Conservation (phyloP, 1,140 invertebrate genomes). For the Harpegnathos saltator region DNA sequence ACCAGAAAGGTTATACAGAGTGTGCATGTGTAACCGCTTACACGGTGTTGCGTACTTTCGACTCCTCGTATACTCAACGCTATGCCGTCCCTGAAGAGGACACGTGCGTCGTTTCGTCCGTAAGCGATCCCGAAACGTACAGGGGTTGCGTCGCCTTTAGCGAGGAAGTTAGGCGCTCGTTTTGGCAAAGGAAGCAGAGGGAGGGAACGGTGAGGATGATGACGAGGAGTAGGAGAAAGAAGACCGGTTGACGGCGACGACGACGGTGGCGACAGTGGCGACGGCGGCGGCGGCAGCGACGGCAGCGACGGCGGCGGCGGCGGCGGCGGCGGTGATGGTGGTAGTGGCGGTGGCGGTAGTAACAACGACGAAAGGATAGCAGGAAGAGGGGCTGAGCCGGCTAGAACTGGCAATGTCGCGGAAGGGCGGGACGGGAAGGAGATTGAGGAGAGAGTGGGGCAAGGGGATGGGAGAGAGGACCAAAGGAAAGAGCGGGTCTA, state of each 20-base stretch:
- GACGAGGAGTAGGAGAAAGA: too few relatives aligned
- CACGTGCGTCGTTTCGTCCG: constrained; percentile 55
- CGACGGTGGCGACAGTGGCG: too few relatives aligned
- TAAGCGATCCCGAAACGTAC: constrained; percentile 31
- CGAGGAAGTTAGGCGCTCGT: constrained; percentile 22
- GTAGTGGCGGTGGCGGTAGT: too few relatives aligned
- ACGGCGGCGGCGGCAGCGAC: too few relatives aligned
- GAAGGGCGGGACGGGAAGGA: constrained; percentile 39
- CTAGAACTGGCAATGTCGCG: constrained; percentile 60
- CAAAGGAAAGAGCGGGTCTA: constrained; percentile 75
- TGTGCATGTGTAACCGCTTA: too few relatives aligned
- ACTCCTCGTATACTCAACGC: too few relatives aligned
- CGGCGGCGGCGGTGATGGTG: too few relatives aligned
- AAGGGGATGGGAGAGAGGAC: constrained; percentile 41
- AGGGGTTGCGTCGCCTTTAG: constrained; percentile 50
- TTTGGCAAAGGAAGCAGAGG: constrained; percentile 39
- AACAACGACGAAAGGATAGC: neutral
- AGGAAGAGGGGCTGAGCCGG: constrained; percentile 34
- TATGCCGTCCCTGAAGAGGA: constrained; percentile 17
- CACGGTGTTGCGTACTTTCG: too few relatives aligned
- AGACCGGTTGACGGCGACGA: constrained; percentile 4
- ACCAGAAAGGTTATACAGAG: too few relatives aligned
- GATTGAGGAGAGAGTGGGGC: constrained; percentile 57
- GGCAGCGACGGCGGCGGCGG: too few relatives aligned
- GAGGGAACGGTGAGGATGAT: neutral